A percentile compares a stretch with the other conserved stretches of the same genome.
phyloP scores from a whole-genome alignment of 2,113 vertebrate species.

The Oxyura jamaicensis region DNA sequence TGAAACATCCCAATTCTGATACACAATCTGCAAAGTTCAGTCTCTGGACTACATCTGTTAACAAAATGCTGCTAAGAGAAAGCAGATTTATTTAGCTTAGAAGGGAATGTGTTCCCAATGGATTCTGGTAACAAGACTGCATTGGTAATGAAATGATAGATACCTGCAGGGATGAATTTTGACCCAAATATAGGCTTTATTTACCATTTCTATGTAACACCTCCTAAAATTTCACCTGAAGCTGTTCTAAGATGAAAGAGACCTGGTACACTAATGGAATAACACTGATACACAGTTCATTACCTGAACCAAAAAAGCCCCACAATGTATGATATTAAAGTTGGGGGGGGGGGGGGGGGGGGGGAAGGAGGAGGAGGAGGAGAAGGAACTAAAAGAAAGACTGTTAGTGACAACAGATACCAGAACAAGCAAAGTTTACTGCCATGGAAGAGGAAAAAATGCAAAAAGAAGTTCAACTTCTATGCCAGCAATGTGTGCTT shows the following conservation, averaged over 20 bases:
- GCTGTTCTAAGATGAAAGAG: background rate
- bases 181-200: constrained; percentile 3
- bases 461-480: background rate
- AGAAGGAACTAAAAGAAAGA: background rate
- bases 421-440: background rate
- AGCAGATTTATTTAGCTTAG: constrained; percentile 48
- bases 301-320: background rate
- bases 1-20: background rate
- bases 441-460: background rate
- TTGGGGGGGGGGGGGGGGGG: background rate
- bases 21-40: background rate
- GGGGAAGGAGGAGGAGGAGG: too few species aligned
- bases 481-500: background rate
- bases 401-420: background rate
- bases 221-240: background rate
- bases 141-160: background rate
- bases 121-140: background rate
- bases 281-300: background rate
- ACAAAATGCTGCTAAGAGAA: constrained; percentile 32
- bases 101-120: background rate
- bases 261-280: background rate
- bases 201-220: constrained; percentile 5
- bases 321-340: background rate
- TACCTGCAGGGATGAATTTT: background rate
- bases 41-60: constrained; percentile 23